Conservation (phyloP, 2,113 vertebrate species). For the Phycodurus eques region DNA sequence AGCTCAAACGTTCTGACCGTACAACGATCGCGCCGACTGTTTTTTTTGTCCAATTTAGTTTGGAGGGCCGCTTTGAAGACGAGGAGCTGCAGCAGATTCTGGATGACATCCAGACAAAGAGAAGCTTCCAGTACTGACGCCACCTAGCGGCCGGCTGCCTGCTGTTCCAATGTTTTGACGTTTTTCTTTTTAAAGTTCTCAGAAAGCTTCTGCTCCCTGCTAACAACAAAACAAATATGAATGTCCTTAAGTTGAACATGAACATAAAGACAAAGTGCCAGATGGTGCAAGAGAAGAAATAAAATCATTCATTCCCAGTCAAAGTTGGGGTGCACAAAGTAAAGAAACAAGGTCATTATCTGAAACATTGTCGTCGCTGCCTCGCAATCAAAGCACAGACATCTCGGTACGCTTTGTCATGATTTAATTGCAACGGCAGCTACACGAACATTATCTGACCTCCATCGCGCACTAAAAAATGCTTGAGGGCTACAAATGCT, state of each 20-base stretch:
- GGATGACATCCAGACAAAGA: constrained; percentile 97
- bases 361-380: too few species aligned
- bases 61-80: constrained; percentile 95
- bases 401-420: too few species aligned
- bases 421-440: too few species aligned
- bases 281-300: neutral
- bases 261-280: neutral
- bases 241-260: neutral
- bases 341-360: too few species aligned
- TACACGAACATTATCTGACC: too few species aligned
- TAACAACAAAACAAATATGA: neutral
- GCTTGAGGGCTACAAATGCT: too few species aligned
- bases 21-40: neutral
- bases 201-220: neutral
- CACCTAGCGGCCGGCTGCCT: neutral
- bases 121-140: constrained; percentile 91
- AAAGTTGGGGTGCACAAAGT: too few species aligned
- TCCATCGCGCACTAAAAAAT: too few species aligned
- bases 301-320: neutral
- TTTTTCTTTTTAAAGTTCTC: neutral
- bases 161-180: neutral
- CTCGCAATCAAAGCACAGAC: too few species aligned
- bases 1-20: neutral
- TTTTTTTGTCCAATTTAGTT: constrained; percentile 58
- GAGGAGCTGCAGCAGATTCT: constrained; percentile 97